Conservation (phyloP, 2,888 invertebrate genomes). For the Tachina lurida region DNA sequence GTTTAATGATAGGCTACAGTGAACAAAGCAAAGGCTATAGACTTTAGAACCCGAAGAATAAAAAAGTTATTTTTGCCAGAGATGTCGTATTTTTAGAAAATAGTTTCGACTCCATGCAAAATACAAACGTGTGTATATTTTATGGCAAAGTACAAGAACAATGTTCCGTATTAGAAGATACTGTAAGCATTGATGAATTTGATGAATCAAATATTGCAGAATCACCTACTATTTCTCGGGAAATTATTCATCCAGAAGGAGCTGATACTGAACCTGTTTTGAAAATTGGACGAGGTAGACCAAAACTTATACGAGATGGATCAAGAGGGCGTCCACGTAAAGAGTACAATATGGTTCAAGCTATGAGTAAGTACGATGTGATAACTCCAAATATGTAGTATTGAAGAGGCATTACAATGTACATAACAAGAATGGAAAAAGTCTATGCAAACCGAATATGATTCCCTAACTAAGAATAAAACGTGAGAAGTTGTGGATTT, state of each 20-base stretch:
- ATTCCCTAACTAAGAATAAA: slow-evolving; percentile 59
- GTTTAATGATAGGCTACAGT: slow-evolving; percentile 61
- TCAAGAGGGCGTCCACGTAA: slow-evolving; percentile 64
- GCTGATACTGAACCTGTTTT: neutral
- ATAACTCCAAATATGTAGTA: slow-evolving; percentile 56
- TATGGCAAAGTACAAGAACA: neutral
- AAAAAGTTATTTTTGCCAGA: slow-evolving; percentile 43
- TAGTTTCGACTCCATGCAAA: neutral
- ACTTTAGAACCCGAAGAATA: slow-evolving; percentile 37
- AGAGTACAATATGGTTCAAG: slow-evolving; percentile 58
- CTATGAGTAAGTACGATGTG: slow-evolving; percentile 36
- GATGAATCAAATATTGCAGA: neutral
- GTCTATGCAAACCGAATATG: slow-evolving; percentile 72
- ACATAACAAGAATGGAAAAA: slow-evolving; percentile 61
- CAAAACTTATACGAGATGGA: slow-evolving; percentile 60
- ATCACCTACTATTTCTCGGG: neutral
- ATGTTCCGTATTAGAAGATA: neutral
- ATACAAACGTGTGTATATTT: neutral
- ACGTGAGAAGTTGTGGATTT: slow-evolving; percentile 58
- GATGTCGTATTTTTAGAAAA: slow-evolving; percentile 58
- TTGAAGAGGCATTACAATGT: slow-evolving; percentile 58
- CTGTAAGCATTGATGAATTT: neutral
- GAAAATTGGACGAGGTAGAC: slow-evolving; percentile 34
- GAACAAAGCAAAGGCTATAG: slow-evolving; percentile 57
- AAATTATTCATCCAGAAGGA: slow-evolving; percentile 12